Conservation (phyloP, 2,797 vertebrate species). For the Neoniphon sammara region DNA sequence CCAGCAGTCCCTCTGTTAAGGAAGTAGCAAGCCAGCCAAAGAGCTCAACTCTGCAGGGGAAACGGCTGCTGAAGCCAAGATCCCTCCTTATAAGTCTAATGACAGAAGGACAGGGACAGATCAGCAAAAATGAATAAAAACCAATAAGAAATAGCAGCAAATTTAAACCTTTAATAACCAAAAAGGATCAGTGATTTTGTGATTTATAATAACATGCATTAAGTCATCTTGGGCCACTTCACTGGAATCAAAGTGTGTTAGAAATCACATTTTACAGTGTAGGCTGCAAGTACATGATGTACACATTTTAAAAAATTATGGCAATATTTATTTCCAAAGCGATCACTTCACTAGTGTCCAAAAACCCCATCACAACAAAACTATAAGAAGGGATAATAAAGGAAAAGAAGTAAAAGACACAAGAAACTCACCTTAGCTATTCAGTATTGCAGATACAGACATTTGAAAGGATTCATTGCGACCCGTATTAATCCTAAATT, state of each 20-base stretch:
- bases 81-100: slow-evolving; percentile 58
- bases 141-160: background rate
- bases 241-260: background rate
- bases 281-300: background rate
- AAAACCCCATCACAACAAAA: background rate
- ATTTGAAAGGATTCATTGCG: slow-evolving; percentile 13
- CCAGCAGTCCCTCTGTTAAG: slow-evolving; percentile 80
- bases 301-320: background rate
- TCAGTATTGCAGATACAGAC: background rate
- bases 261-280: background rate
- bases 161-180: background rate
- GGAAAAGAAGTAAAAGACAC: background rate
- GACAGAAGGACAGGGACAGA: slow-evolving; percentile 64
- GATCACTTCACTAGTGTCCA: background rate
- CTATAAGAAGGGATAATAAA: background rate
- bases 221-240: background rate
- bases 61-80: slow-evolving; percentile 73
- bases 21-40: slow-evolving; percentile 78
- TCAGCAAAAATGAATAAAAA: slow-evolving; percentile 34
- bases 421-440: slow-evolving; percentile 52
- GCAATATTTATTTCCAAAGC: background rate
- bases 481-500: background rate
- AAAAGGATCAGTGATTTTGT: background rate
- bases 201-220: background rate
- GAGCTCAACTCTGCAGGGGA: slow-evolving; percentile 76